Base-by-base conservation (phyloP, 2,797 vertebrate species). In the Darevskia mixta region DNA sequence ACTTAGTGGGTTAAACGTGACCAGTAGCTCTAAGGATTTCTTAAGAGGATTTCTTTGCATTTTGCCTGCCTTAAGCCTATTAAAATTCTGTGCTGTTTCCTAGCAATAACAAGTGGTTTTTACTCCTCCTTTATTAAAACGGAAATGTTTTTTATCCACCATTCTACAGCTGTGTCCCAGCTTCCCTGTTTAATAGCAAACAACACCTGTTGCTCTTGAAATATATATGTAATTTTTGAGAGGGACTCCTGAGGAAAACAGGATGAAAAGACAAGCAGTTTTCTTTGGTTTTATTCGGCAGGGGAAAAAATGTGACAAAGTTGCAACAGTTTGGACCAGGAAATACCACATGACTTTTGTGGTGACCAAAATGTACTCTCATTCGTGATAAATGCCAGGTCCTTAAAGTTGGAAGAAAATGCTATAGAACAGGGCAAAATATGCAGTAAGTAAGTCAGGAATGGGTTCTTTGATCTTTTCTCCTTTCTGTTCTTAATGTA, bases 11-110 rank as follows among this genome's bases (percentile, higher is more conserved):
- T 95, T 96, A 96, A 94, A 89, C 83, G 45, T 10, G 87, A 91
- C 92, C 92, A 93, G 92, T 94, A 95, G 91, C 95, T 96, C 94
- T 90, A 82, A 91, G 94, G 94, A 94, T 97, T 96, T 95, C 41
- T 93, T 18, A 15, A 73, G 17, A 73, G 13, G 72, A 73, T 73
- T 38, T 72, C 91, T 93, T 90, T 94, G 93, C 93, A 90, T 96
- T 96, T 94, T 94, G 88, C 91, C 91, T 95, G 93, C 91, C 88
- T 87, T 96, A 97, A 96, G 94, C 96, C 94, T 97, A 95, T 97
- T 97, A 97, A 93, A 92, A 93, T 86, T 86, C 94, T 86, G 75
- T 90, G 89, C 91, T 91, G 95, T 97, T 97, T 96, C 96, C 95
- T 97, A 96, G 95, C 96, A 95, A 94, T 96, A 91, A 90, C 90